Evolutionary conservation across 2,113 vertebrate genomes (phyloP).

Genomic region (Psettodes erumei): DNA sequence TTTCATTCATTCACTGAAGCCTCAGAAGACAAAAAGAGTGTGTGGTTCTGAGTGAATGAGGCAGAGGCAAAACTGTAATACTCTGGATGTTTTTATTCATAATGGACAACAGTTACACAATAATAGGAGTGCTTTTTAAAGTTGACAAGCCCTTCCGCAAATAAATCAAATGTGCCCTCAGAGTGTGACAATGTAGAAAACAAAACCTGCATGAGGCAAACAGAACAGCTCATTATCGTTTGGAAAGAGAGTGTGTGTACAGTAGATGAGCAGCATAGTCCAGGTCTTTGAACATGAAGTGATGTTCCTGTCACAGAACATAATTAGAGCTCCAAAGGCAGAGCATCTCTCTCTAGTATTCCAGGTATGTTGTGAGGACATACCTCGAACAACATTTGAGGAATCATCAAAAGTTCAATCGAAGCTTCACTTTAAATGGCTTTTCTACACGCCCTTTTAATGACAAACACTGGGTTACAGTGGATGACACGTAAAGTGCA

Average conservation of each 20-base stretch:
- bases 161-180: slow-evolving; percentile 44
- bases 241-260: slow-evolving; percentile 1
- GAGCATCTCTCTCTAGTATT: slow-evolving; percentile 37
- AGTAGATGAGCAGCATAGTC: slow-evolving; percentile 46
- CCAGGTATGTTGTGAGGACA: slow-evolving; percentile 45
- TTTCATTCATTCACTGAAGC: slow-evolving; percentile 53
- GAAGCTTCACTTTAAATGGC: slow-evolving; percentile 48
- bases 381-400: slow-evolving; percentile 52
- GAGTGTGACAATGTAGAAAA: slow-evolving; percentile 28
- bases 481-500: slow-evolving; percentile 22
- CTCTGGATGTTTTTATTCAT: slow-evolving; percentile 48
- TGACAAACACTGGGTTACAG: slow-evolving; percentile 27
- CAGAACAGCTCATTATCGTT: slow-evolving; percentile 62
- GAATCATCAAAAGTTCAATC: slow-evolving; percentile 58
- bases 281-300: slow-evolving; percentile 65
- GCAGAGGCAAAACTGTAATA: slow-evolving; percentile 23
- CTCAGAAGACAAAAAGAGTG: slow-evolving; percentile 36
- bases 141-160: slow-evolving; percentile 58
- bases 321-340: slow-evolving; percentile 74
- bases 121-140: slow-evolving; percentile 51
- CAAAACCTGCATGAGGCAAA: slow-evolving; percentile 26
- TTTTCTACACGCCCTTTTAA: slow-evolving; percentile 36
- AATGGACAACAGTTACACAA: slow-evolving; percentile 60
- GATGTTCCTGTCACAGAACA: slow-evolving; percentile 61
- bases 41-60: slow-evolving; percentile 26